Percentiles rank a stretch among this genome's conserved stretches.
Evolutionary conservation across 2,797 vertebrate species (phyloP).

Genomic region (Harpagifer antarcticus): DNA sequence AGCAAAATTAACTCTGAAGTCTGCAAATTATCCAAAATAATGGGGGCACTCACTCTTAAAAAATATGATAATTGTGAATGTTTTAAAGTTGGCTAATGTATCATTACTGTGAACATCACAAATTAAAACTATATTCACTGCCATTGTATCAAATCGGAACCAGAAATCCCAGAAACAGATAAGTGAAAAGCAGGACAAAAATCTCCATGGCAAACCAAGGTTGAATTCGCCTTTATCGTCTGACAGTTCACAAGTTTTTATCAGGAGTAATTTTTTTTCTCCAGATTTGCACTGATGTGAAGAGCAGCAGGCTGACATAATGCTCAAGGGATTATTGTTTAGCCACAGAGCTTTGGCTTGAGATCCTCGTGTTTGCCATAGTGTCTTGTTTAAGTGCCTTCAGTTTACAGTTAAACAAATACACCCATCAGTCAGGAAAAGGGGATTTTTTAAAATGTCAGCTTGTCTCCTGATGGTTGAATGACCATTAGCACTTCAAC

Average conservation of each 20-base stretch:
- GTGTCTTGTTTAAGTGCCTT: not conserved
- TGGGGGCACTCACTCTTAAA: no score
- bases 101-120: not conserved
- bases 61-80: no score
- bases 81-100: no score
- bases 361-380: slow-evolving; percentile 5
- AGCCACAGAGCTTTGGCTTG: slow-evolving; percentile 17
- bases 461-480: not conserved
- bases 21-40: no score
- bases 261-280: not conserved
- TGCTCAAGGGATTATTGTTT: not conserved
- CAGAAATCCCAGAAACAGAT: not conserved
- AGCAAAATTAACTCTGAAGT: no score
- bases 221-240: not conserved
- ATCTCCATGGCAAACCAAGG: not conserved
- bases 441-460: not conserved
- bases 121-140: not conserved
- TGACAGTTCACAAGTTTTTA: not conserved
- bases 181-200: no score
- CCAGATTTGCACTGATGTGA: not conserved
- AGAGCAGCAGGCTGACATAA: not conserved
- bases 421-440: slow-evolving; percentile 14
- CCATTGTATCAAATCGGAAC: no score
- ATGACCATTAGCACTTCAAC: not conserved
- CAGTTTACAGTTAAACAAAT: slow-evolving; percentile 20